These are phyloP conservation scores for Pollenia labialis DNA, from an alignment of 2,888 invertebrate species.

Conservation along the genomic window DNA sequence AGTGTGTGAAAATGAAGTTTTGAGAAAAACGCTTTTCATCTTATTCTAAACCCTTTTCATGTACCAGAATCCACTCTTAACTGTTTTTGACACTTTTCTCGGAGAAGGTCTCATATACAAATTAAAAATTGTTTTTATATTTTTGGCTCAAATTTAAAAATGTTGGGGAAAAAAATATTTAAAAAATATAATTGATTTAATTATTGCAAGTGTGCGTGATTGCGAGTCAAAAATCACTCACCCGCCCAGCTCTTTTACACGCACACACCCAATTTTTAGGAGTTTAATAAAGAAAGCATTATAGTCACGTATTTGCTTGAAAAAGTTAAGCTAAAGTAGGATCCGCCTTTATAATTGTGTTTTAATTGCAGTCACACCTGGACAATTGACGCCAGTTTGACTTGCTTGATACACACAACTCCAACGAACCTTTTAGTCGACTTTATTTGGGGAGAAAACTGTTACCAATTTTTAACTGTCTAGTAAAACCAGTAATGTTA, in stretches of 20 bases:
- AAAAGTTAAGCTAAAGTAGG: neutral
- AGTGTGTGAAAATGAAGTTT: too few relatives aligned
- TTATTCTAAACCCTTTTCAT: too few relatives aligned
- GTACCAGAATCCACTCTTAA: too few relatives aligned
- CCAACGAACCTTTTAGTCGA: neutral
- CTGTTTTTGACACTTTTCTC: too few relatives aligned
- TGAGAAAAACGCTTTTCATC: too few relatives aligned
- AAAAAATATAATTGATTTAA: too few relatives aligned
- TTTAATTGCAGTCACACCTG: neutral
- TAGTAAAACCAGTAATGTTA: neutral
- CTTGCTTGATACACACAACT: neutral
- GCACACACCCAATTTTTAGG: slow-evolving; percentile 8
- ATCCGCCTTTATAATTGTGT: neutral
- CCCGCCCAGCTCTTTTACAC: neutral
- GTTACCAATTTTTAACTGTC: neutral
- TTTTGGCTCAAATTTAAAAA: too few relatives aligned
- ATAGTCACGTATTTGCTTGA: neutral
- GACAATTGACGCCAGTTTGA: neutral
- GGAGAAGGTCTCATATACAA: too few relatives aligned
- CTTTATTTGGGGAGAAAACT: neutral
- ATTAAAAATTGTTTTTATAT: too few relatives aligned
- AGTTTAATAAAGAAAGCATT: neutral
- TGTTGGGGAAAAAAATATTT: too few relatives aligned
- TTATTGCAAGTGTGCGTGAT: neutral
- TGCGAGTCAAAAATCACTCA: too few relatives aligned